Base-by-base conservation (phyloP, 2,888 invertebrate genomes). In the Melinaea marsaeus region DNA sequence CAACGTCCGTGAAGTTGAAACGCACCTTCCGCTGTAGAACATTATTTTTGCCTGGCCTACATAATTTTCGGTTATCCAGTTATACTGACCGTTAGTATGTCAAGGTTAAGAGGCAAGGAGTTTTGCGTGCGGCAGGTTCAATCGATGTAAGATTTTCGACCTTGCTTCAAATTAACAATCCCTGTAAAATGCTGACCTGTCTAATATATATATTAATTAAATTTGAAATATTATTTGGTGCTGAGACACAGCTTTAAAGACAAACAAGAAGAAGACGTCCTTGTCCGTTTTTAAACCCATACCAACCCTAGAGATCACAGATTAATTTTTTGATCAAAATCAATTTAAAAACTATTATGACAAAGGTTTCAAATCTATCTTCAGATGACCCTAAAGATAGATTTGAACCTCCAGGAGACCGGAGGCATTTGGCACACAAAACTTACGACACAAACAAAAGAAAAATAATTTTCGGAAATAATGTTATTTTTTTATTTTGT, bases 101-200 rank as follows among this genome's bases (percentile, higher is more conserved):
- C 90, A 90, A 90, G 90, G 90, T 80, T 81, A 82, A 72, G 67
- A 72, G 78, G 76, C 76, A 74, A 78, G 81, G 78, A 83, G 85
- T 85, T 89, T 89, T 86, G 90, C 90, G 90, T 90, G 90, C 79
- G 76, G 74, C 75, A 59, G 64, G 65, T 74, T 74, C 80, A 88
- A 89, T 89, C 88, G 90, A 89, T 89, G 87, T 75, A 83, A 87
- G 87, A 89, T 87, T 85, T 84, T 72, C 81, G 86, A 88, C 90
- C 90, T 90, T 90, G 87, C 79, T 76, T 81, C 74, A 79, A 62
- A 61, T 60, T 79, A 77, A 74, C 78, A 79, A 86, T 86, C 88
- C 87, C 87, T 86, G 84, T 79, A 64, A 69, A 79, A 71, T 75
- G 77, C 80, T 82, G 79, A 84, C 82, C 82, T 83, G 85, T 85